Evolutionary conservation across 2,113 vertebrate species (phyloP), one percentile per base, ranked within the genome.

Genomic region (Rhinichthys klamathensis): DNA sequence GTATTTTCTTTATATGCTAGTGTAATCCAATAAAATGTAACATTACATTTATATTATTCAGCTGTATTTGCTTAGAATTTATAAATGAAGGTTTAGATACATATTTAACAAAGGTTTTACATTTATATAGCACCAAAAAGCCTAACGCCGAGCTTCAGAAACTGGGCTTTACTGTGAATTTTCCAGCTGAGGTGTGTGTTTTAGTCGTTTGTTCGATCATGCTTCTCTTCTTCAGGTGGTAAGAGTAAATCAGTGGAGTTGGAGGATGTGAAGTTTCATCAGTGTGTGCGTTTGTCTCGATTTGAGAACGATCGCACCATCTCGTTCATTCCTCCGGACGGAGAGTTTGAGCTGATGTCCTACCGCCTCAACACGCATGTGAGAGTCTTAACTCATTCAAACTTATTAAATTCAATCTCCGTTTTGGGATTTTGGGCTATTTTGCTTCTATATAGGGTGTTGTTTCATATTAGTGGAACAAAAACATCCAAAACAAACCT

Each of bases 251-350:
- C 96, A 0, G 96, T 96, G 8, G 95, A 96, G 56, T 89, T 96
- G 88, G 95, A 96, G 84, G 95, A 96, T 18, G 95, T 96, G 1
- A 96, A 96, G 87, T 96, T 96, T 65, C 96, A 96, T 88, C 96
- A 96, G 89, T 96, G 96, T 0, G 96, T 96, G 0, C 95, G 95
- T 21, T 93, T 96, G 2, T 96, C 95, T 4, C 95, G 96, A 88
- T 96, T 96, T 13, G 96, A 96, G 73, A 96, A 96, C 0, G 95
- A 96, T 92, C 89, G 96, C 82, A 96, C 96, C 0, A 96, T 96
- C 87, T 96, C 95, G 44, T 96, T 96, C 88, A 96, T 96, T 16
- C 96, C 96, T 0, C 96, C 95, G 0, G 96, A 96, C 0, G 96
- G 96, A 4, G 96, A 96, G 88, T 96, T 96, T 85, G 96, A 96